Evolutionary conservation across 2,113 vertebrate genomes (phyloP).

Genomic region (Brienomyrus brachyistius): DNA sequence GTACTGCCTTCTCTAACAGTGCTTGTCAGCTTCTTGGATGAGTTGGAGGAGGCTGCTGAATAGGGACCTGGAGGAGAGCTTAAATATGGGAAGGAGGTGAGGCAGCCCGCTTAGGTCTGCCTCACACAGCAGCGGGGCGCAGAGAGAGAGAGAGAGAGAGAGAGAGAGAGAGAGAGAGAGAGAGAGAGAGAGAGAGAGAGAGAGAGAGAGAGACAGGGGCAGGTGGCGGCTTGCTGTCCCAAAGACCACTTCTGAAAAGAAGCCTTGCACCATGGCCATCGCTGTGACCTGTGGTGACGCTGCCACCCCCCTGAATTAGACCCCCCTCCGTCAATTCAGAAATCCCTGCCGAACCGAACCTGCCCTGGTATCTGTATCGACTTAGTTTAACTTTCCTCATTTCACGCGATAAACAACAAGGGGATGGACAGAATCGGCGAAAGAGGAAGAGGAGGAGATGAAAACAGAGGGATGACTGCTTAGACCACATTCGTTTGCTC

Average conservation of each 20-base stretch:
- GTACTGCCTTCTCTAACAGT: conserved; percentile 96
- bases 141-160: conserved; percentile 50
- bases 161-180: conserved; percentile 46
- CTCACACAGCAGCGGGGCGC: conserved; percentile 61
- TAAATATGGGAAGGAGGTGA: conserved; percentile 89
- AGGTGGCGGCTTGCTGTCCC: conserved; percentile 47
- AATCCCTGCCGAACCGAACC: conserved; percentile 27
- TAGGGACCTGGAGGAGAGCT: conserved; percentile 93
- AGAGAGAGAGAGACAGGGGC: conserved; percentile 35
- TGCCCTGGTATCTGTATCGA: not conserved
- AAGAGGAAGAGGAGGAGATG: conserved; percentile 1
- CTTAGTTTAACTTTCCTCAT: not conserved
- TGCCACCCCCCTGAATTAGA: conserved; percentile 32
- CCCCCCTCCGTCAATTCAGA: not conserved
- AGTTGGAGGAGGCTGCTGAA: conserved; percentile 96
- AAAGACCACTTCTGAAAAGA: conserved; percentile 51
- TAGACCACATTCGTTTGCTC: conserved; percentile 17
- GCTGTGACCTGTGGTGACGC: conserved; percentile 26
- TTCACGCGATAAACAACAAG: not conserved
- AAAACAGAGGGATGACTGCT: conserved; percentile 47
- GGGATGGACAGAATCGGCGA: not conserved
- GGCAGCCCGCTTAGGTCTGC: conserved; percentile 67
- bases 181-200: conserved; percentile 42
- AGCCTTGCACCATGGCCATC: conserved; percentile 7
- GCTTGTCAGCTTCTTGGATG: conserved; percentile 99